These are phyloP conservation scores for Amyelois transitella DNA, from an alignment of 1,140 invertebrate species.

Conservation along the genomic window DNA sequence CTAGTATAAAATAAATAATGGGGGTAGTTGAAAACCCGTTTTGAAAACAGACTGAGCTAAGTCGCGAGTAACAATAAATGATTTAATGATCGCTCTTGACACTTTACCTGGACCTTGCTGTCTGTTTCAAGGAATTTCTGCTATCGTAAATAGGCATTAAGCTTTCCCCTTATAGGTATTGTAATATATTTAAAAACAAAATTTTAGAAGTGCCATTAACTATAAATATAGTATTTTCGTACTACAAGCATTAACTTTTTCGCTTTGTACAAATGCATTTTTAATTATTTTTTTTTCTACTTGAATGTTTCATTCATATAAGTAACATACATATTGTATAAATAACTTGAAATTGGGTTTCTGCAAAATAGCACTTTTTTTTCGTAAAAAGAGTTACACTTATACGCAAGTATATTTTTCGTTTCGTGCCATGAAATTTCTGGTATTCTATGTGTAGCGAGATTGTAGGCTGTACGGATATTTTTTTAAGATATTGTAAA, in stretches of 20 bases:
- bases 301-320: background rate
- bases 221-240: slow-evolving; percentile 65
- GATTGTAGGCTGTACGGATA: background rate
- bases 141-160: slow-evolving; percentile 16
- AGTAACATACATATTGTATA: too few species aligned
- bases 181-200: slow-evolving; percentile 30
- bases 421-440: background rate
- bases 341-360: background rate
- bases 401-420: background rate
- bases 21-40: too few species aligned
- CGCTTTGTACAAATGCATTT: slow-evolving; percentile 9
- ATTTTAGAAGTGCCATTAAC: slow-evolving; percentile 66
- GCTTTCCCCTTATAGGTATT: slow-evolving; percentile 1
- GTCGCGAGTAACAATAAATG: background rate
- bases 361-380: background rate
- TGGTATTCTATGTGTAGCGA: background rate
- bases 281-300: background rate
- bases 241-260: slow-evolving; percentile 38
- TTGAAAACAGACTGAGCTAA: too few species aligned
- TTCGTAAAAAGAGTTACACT: background rate
- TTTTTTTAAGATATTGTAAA: slow-evolving; percentile 10
- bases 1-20: too few species aligned
- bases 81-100: background rate
- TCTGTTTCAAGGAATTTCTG: slow-evolving; percentile 26
- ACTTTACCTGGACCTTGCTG: background rate